These are phyloP conservation scores for Pheosia gnoma DNA, from an alignment of 2,888 invertebrate genomes.

Conservation along the genomic window DNA sequence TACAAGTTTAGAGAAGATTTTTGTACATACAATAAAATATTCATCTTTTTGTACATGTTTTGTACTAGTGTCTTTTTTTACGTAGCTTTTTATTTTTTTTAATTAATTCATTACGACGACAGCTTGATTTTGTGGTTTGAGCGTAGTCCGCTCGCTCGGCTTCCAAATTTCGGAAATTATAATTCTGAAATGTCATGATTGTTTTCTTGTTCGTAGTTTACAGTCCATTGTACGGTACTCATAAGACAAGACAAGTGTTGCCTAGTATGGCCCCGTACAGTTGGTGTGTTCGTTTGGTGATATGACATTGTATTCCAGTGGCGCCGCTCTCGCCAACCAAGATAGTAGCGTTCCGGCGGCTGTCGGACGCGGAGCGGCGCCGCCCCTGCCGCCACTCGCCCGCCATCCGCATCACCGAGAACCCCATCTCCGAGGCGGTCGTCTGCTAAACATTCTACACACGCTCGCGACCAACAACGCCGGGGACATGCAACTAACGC, in stretches of 20 bases:
- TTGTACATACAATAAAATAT: background rate
- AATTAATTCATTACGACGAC: too few relatives aligned
- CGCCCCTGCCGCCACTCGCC: slow-evolving; percentile 81
- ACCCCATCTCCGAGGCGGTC: slow-evolving; percentile 90
- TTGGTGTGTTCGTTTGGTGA: background rate
- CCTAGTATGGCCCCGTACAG: too few relatives aligned
- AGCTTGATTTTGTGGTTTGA: too few relatives aligned
- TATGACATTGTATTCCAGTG: slow-evolving; percentile 74
- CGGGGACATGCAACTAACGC: slow-evolving; percentile 5
- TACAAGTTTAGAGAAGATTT: background rate
- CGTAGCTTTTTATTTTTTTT: too few relatives aligned
- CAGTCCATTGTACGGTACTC: too few relatives aligned
- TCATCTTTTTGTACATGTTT: background rate
- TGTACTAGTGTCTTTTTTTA: too few relatives aligned
- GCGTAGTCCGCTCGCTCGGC: too few relatives aligned
- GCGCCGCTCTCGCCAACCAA: slow-evolving; percentile 88
- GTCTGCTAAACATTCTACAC: slow-evolving; percentile 84
- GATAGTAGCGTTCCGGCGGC: slow-evolving; percentile 87
- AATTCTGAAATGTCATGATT: too few relatives aligned
- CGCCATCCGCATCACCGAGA: slow-evolving; percentile 91
- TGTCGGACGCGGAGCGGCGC: slow-evolving; percentile 77
- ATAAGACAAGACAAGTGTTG: too few relatives aligned
- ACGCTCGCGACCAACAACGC: slow-evolving; percentile 5
- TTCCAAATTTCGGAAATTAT: too few relatives aligned
- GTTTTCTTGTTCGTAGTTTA: too few relatives aligned